phyloP scores from a whole-genome alignment of 2,888 invertebrate genomes.

The Tenthredo notha region DNA sequence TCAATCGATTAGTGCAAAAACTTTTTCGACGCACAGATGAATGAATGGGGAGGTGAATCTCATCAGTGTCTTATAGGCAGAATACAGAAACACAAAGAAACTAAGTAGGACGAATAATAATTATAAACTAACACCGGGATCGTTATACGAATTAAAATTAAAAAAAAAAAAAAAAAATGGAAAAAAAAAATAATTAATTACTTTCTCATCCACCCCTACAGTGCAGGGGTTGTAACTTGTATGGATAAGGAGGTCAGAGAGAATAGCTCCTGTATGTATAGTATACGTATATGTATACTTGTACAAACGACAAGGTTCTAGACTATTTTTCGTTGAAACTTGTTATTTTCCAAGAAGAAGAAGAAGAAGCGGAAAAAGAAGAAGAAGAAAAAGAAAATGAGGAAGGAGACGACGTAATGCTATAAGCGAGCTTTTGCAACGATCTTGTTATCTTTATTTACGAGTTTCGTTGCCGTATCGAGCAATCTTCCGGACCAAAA shows the following conservation, averaged over 20 bases:
- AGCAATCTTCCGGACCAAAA: neutral
- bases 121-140: neutral
- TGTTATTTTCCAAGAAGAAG: constrained; percentile 12
- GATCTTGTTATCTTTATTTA: constrained; percentile 50
- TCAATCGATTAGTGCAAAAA: no score
- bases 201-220: constrained; percentile 12
- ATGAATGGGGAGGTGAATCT: no score
- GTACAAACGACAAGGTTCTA: neutral
- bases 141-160: neutral
- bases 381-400: neutral
- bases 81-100: no score
- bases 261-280: neutral
- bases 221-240: constrained; percentile 17
- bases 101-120: neutral
- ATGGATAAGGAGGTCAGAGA: neutral
- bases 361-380: neutral
- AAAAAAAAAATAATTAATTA: neutral
- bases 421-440: constrained; percentile 25
- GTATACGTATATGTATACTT: neutral
- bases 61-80: no score
- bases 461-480: neutral
- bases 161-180: neutral
- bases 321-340: neutral
- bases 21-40: no score
- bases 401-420: neutral